Percentiles rank a stretch among this genome's conserved stretches.
These are phyloP conservation scores for Ophiothrix spiculata DNA, from an alignment of 35 echinoderm and acorn worm genomes.

Conservation along the genomic window DNA sequence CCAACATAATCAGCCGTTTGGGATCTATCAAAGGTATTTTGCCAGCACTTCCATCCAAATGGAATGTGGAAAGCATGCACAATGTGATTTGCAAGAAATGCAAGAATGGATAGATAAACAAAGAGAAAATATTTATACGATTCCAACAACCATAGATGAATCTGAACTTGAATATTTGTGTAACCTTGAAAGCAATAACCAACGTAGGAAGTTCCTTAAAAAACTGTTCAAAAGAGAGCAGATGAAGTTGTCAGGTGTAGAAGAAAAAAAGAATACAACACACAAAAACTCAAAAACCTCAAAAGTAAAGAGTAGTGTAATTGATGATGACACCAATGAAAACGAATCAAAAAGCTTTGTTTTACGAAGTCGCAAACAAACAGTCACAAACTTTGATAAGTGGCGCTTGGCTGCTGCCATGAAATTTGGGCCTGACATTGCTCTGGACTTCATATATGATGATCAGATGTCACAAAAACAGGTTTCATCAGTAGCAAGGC, in stretches of 20 bases:
- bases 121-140: not conserved
- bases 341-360: constrained; percentile 19
- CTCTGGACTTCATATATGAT: constrained; percentile 82
- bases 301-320: not conserved
- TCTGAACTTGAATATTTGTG: constrained; percentile 58
- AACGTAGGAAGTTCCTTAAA: constrained; percentile 49
- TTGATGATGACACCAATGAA: not conserved
- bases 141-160: constrained; percentile 59
- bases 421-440: constrained; percentile 90
- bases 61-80: too few relatives aligned
- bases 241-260: constrained; percentile 29
- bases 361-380: constrained; percentile 5
- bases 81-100: too few relatives aligned
- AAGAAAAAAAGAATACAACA: constrained; percentile 45
- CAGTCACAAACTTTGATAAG: constrained; percentile 31
- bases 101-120: not conserved
- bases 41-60: too few relatives aligned
- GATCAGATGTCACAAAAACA: constrained; percentile 54
- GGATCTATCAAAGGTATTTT: too few relatives aligned
- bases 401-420: constrained; percentile 81
- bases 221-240: constrained; percentile 61
- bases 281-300: constrained; percentile 20
- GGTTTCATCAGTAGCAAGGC: constrained; percentile 51
- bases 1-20: too few relatives aligned
- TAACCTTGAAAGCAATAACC: constrained; percentile 37